Conservation (phyloP, 2,888 invertebrate species). For the Drosophila ustulata region DNA sequence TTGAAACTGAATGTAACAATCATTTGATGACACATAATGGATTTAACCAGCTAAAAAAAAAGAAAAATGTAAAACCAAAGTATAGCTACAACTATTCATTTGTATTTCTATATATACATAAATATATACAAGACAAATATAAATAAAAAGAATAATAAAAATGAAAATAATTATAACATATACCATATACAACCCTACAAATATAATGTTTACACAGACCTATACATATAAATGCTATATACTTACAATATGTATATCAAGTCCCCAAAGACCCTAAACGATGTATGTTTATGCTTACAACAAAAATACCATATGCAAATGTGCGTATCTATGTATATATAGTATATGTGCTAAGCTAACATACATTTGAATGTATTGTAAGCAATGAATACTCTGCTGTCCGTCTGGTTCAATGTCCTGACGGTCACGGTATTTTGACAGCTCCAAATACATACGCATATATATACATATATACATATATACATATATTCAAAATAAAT, state of each 20-base stretch:
- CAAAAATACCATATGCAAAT: slow-evolving; percentile 12
- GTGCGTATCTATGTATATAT: slow-evolving; percentile 6
- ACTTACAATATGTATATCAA: slow-evolving; percentile 36
- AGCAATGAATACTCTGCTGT: background rate
- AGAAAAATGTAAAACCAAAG: slow-evolving; percentile 22
- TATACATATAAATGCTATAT: slow-evolving; percentile 23
- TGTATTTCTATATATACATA: slow-evolving; percentile 20
- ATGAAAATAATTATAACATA: slow-evolving; percentile 8
- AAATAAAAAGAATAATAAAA: slow-evolving; percentile 7
- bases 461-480: slow-evolving; percentile 40
- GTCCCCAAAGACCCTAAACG: slow-evolving; percentile 26
- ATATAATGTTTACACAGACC: slow-evolving; percentile 31
- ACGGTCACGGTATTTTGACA: slow-evolving; percentile 26
- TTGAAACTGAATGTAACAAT: slow-evolving; percentile 76
- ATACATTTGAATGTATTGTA: slow-evolving; percentile 3
- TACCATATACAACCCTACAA: slow-evolving; percentile 21
- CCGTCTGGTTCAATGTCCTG: slow-evolving; percentile 12
- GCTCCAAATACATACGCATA: slow-evolving; percentile 32
- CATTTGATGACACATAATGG: slow-evolving; percentile 74
- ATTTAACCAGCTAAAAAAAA: slow-evolving; percentile 45
- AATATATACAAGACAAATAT: slow-evolving; percentile 15
- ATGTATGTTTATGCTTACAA: slow-evolving; percentile 30
- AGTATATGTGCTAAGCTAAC: background rate
- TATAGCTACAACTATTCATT: slow-evolving; percentile 10
- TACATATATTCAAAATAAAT: slow-evolving; percentile 66